Base-by-base conservation (phyloP, 2,113 vertebrate genomes). In the Cygnus buccinator region DNA sequence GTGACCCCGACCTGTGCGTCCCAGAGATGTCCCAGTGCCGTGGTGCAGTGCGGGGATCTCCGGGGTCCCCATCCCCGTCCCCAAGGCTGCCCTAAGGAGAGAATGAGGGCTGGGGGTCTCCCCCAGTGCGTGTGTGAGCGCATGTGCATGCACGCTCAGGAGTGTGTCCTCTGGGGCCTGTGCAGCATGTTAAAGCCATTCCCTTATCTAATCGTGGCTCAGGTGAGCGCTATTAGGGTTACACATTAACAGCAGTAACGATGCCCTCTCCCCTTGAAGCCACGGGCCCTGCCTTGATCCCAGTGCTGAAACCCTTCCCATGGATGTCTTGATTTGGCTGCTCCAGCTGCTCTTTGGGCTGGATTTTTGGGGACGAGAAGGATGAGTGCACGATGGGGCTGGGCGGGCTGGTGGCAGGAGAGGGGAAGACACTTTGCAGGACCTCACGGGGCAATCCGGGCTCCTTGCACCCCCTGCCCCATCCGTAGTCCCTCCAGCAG, bases 211-310 rank as follows among this genome's bases (percentile, higher is more conserved):
- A 96, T 92, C 93, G 1, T 3, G 7, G 55, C 95, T 97, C 93
- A 96, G 94, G 97, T 97, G 97, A 97, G 95, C 78, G 87, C 91
- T 97, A 97, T 97, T 97, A 97, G 94, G 91, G 96, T 97, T 97
- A 97, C 4, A 91, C 89, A 97, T 97, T 97, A 97, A 97, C 97
- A 79, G 55, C 5, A 29, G 33, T 84, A 97, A 95, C 26, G 86
- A 97, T 95, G 44, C 81, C 86, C 82, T 97, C 86, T 95, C 93
- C 90, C 88, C 83, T 91, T 1, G 3, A 52, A 94, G 95, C 80
- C 94, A 94, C 13, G 95, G 96, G 95, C 91, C 94, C 94, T 94
- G 85, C 92, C 96, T 94, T 96, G 95, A 96, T 97, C 96, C 94
- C 80, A 54, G 84, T 93, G 84, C 86, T 2, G 20, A 96, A 95